phyloP scores from a whole-genome alignment of 1,140 invertebrate species.

The Solenopsis fugax region DNA sequence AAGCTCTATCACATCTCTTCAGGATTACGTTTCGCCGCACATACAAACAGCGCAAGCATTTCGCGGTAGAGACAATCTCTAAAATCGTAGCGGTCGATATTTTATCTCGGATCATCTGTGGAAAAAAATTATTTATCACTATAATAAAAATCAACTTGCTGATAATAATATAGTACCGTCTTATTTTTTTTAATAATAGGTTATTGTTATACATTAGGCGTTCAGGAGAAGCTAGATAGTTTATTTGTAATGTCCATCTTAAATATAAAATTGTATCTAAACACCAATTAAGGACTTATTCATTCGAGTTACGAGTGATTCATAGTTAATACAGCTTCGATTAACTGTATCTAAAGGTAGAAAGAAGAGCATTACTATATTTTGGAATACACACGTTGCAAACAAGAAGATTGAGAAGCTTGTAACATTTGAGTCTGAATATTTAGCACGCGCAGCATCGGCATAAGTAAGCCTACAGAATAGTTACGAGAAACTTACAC shows the following conservation, averaged over 20 bases:
- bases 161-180: background rate
- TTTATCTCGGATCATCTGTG: slow-evolving; percentile 91
- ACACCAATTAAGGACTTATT: background rate
- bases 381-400: background rate
- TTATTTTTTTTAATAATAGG: slow-evolving; percentile 10
- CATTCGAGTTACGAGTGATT: background rate
- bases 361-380: background rate
- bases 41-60: slow-evolving; percentile 89
- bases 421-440: slow-evolving; percentile 11
- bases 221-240: slow-evolving; percentile 11
- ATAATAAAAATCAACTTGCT: background rate
- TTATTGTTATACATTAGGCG: slow-evolving; percentile 8
- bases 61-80: slow-evolving; percentile 90
- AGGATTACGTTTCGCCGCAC: slow-evolving; percentile 92
- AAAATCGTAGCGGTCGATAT: slow-evolving; percentile 93
- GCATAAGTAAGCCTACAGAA: slow-evolving; percentile 80
- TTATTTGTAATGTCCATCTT: background rate
- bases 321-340: slow-evolving; percentile 27
- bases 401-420: slow-evolving; percentile 5
- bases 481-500: slow-evolving; percentile 64
- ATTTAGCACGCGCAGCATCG: slow-evolving; percentile 58
- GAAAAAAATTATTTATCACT: slow-evolving; percentile 31
- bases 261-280: slow-evolving; percentile 7
- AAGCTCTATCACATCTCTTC: slow-evolving; percentile 89
- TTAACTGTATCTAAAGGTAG: background rate